These are phyloP conservation scores for Leguminivora glycinivorella DNA, from an alignment of 1,140 invertebrate genomes.

Conservation along the genomic window DNA sequence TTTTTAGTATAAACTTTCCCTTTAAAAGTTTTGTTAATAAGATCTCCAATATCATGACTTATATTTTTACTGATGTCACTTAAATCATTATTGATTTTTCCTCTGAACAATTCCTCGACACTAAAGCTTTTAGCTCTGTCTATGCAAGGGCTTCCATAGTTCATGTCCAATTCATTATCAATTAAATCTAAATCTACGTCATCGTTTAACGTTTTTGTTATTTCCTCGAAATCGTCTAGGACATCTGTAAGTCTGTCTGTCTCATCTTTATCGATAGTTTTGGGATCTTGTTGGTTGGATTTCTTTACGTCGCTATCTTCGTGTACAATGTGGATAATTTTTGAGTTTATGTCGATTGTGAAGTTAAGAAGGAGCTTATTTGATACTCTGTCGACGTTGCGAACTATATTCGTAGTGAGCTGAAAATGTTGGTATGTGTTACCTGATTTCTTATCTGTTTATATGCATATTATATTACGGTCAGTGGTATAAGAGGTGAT, in stretches of 20 bases:
- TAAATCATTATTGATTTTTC: conserved; percentile 6
- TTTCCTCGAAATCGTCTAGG: conserved; percentile 8
- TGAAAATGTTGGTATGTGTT: neutral
- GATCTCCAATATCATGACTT: conserved; percentile 4
- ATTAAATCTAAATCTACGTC: conserved; percentile 1
- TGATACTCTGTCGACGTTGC: neutral
- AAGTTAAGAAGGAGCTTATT: conserved; percentile 17
- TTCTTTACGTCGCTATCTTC: neutral
- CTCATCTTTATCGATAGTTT: neutral
- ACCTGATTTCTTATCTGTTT: too few species aligned
- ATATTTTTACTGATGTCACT: conserved; percentile 4
- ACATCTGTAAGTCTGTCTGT: conserved; percentile 6
- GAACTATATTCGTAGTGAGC: conserved; percentile 17
- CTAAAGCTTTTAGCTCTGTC: neutral
- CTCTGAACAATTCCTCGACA: neutral
- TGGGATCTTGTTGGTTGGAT: neutral
- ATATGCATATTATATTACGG: too few species aligned
- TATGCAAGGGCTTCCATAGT: neutral
- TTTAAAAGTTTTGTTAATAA: neutral
- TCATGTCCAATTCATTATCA: conserved; percentile 18
- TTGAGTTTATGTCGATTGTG: neutral
- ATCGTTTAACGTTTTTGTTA: neutral
- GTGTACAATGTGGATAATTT: neutral
- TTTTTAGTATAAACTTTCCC: neutral
- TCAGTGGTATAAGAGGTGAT: too few species aligned